Evolutionary conservation across 2,113 vertebrate species (phyloP), one percentile per base, ranked within the genome.

Genomic region (Edolisoma coerulescens): DNA sequence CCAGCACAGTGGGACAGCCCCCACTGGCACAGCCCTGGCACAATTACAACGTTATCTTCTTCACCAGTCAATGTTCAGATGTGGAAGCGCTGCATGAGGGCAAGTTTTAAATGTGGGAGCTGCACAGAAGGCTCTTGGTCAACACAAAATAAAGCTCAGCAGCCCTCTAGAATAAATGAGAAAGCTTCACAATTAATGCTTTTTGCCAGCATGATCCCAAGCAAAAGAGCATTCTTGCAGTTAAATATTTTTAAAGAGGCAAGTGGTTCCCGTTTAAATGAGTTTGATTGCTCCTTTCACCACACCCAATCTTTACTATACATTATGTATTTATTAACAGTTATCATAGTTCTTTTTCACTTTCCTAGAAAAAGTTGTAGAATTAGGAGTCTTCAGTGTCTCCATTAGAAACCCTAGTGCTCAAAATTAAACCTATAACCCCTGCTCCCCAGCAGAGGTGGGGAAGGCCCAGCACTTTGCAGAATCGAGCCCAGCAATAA

Each of bases 141-240:
- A 78, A 74, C 41, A 54, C 30, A 47, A 96, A 83, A 64, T 64
- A 79, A 88, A 84, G 27, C 69, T 44, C 49, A 49, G 88, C 54
- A 75, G 64, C 41, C 33, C 35, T 65, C 17, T 54, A 30, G 41
- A 79, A 57, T 32, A 65, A 74, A 80, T 9, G 20, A 84, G 74
- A 93, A 73, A 18, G 54, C 30, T 87, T 93, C 19, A 14, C 84
- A 77, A 47, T 76, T 84, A 67, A 50, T 71, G 65, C 14, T 76
- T 87, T 95, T 90, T 57, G 73, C 80, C 54, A 95, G 91, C 93
- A 80, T 47, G 60, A 89, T 87, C 70, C 80, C n/a, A 35, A 84
- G 50, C 53, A 73, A 57, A 67, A 65, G 45, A 85, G 33, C 44
- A n/a, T 50, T 68, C 45, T n/a, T 84, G 86, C 82, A 76, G 61